These are phyloP conservation scores for Tenthredo distinguenda DNA, from an alignment of 2,888 invertebrate genomes.

Conservation along the genomic window DNA sequence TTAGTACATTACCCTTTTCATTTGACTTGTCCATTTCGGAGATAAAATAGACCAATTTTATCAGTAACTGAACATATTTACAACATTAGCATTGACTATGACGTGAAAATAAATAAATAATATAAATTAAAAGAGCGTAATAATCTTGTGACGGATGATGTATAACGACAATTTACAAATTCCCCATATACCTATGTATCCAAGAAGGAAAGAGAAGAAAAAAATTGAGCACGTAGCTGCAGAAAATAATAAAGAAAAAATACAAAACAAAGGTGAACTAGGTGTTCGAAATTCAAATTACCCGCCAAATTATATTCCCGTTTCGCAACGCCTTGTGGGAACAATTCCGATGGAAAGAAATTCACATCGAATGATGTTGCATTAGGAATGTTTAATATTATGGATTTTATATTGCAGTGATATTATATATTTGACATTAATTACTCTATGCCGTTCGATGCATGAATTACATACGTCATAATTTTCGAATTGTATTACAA, in stretches of 20 bases:
- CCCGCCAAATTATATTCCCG: neutral
- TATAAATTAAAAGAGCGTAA: slow-evolving; percentile 9
- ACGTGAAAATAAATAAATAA: neutral
- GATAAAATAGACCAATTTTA: neutral
- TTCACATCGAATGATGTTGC: neutral
- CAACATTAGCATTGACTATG: neutral
- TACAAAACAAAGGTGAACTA: neutral
- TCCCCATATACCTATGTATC: slow-evolving; percentile 1
- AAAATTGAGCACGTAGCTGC: slow-evolving; percentile 22
- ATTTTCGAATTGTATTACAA: slow-evolving; percentile 12
- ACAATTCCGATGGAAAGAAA: neutral
- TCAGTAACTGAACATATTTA: neutral
- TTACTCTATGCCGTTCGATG: neutral
- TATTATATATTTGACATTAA: neutral
- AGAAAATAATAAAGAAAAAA: neutral
- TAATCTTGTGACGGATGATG: neutral
- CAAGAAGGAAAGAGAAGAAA: neutral
- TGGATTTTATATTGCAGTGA: neutral
- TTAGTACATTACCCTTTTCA: slow-evolving; percentile 4
- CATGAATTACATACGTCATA: neutral
- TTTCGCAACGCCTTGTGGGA: slow-evolving; percentile 12
- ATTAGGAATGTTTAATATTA: neutral
- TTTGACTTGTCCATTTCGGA: slow-evolving; percentile 22
- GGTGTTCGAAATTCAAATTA: neutral
- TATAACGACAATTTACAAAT: slow-evolving; percentile 12